Evolutionary conservation across 1,140 invertebrate species (phyloP), one percentile per base, ranked within the genome.

Genomic region (Piezodorus guildinii): DNA sequence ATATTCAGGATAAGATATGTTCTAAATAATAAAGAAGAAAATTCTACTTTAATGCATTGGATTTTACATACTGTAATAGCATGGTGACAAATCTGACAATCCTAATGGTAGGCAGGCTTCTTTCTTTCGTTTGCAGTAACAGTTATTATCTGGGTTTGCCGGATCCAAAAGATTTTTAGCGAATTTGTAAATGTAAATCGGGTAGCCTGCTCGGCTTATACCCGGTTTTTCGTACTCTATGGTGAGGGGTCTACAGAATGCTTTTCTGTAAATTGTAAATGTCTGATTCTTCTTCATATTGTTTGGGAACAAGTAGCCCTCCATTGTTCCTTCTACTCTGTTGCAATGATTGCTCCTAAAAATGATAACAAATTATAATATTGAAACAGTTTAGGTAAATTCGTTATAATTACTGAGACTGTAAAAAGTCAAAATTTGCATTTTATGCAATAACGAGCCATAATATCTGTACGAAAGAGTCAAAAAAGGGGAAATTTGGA

Each of bases 41-140:
- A n/a, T n/a, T n/a, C n/a, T n/a, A 51, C 8, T 16, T 3, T 66
- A 10, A 49, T 49, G 17, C n/a, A 4, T n/a, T 17, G 16, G 12
- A 21, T 21, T 19, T 1, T 19, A 79, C 80, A 80, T 72, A 84
- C 84, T 81, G 72, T 85, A 88, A 67, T 87, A 87, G 69, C 87
- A 89, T 0, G 85, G 83, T 0, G 84, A 81, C 0, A 88, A 67
- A 65, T 81, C 82, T 0, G 80, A 78, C 0, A 88, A 68, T 0
- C 86, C 86, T 62, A 76, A 77, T n/a, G 79, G 79, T 12, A 85
- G 69, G 61, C 82, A 83, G 0, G 45, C 39, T 0, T 46, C 67
- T 3, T 72, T 71, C 3, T 75, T 68, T 15, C 73, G 74, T 6
- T 79, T 74, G 67, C 84, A 86, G 30, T 80, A 81, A 65, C 83